Percentiles rank a stretch among this genome's conserved stretches.
Evolutionary conservation across 2,888 invertebrate genomes (phyloP).

Genomic region (Deilephila elpenor): DNA sequence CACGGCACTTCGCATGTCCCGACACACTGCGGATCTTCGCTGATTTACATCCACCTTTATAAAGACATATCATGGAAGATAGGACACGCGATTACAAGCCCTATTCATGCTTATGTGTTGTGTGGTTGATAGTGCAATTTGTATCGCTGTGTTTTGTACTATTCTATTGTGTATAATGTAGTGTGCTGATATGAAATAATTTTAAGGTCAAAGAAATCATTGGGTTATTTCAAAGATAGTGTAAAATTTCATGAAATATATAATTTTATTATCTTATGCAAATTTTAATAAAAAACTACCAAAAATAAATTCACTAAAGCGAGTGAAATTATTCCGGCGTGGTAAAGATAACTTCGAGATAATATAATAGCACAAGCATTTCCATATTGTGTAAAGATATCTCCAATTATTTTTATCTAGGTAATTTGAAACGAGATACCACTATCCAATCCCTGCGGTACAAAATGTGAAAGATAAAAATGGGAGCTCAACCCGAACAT

Average conservation of each 20-base stretch:
- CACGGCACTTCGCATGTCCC: conserved; percentile 45
- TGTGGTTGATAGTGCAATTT: neutral
- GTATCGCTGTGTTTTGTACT: neutral
- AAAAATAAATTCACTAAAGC: neutral
- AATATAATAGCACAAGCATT: neutral
- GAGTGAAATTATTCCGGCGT: neutral
- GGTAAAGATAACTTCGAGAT: neutral
- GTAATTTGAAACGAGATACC: conserved; percentile 1
- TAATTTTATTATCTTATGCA: too few relatives aligned
- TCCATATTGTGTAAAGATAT: neutral
- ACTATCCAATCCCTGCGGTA: conserved; percentile 6
- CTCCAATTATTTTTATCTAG: conserved; percentile 5
- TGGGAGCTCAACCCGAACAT: neutral
- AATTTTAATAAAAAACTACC: too few relatives aligned
- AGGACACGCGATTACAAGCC: conserved; percentile 9
- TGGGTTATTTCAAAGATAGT: too few relatives aligned
- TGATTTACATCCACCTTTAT: conserved; percentile 27
- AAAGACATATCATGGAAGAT: conserved; percentile 6
- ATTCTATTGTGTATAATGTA: neutral
- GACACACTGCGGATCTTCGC: conserved; percentile 30
- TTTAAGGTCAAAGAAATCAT: too few relatives aligned
- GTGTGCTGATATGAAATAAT: too few relatives aligned
- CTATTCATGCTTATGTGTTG: neutral
- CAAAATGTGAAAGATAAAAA: conserved; percentile 1
- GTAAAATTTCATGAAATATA: too few relatives aligned